Conservation (phyloP, 2,113 vertebrate genomes). For the Cyprinodon tularosa region DNA sequence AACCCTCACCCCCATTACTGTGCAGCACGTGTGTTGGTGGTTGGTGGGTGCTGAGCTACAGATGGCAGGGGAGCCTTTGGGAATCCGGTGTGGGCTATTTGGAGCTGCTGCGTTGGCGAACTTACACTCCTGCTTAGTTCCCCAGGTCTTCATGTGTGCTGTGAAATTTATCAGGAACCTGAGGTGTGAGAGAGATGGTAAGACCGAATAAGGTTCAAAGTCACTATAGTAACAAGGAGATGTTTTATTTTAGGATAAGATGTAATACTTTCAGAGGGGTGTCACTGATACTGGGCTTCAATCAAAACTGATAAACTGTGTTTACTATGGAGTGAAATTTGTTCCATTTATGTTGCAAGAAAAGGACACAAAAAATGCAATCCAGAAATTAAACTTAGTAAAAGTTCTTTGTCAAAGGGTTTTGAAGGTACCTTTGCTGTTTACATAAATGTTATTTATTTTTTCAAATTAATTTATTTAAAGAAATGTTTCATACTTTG, state of each 20-base stretch:
- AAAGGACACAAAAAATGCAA: no score
- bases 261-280: not conserved
- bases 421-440: no score
- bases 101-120: constrained; percentile 55
- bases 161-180: constrained; percentile 44
- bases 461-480: no score
- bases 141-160: constrained; percentile 29
- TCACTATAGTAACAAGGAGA: constrained; percentile 14
- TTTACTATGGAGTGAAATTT: no score
- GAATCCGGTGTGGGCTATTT: constrained; percentile 57
- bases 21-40: constrained; percentile 31
- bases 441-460: no score
- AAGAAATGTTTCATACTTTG: no score
- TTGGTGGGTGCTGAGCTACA: constrained; percentile 65
- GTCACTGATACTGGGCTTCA: not conserved
- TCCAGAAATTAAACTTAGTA: no score
- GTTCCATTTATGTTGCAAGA: no score
- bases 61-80: constrained; percentile 62
- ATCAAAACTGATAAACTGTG: not conserved
- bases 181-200: constrained; percentile 20
- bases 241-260: not conserved
- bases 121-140: constrained; percentile 37
- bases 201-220: constrained; percentile 6
- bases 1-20: constrained; percentile 52
- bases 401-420: no score